Conservation (phyloP, 2,113 vertebrate species). For the Python bivittatus region DNA sequence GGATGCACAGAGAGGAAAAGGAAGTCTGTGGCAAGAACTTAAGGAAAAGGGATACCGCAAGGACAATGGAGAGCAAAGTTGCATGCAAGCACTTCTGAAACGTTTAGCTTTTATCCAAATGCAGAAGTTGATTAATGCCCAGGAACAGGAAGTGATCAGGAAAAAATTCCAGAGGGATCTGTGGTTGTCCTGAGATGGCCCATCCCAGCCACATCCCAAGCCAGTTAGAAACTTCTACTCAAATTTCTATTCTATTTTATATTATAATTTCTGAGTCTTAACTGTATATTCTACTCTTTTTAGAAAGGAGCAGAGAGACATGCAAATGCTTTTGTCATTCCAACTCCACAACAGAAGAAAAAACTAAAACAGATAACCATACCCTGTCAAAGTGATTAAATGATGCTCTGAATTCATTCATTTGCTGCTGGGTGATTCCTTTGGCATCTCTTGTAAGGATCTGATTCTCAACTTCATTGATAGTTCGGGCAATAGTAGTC, state of each 20-base stretch:
- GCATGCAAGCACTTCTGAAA: background rate
- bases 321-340: background rate
- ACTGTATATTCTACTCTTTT: slow-evolving; percentile 5
- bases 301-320: background rate
- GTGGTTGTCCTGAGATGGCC: background rate
- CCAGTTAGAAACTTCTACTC: background rate
- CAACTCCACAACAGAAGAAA: slow-evolving; percentile 23
- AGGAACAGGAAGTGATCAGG: background rate
- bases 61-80: background rate
- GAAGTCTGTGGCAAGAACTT: too few relatives aligned
- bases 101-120: background rate
- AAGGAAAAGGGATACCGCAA: background rate
- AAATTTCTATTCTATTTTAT: background rate
- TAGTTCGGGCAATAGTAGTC: slow-evolving; percentile 95
- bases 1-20: background rate
- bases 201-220: background rate
- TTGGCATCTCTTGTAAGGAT: slow-evolving; percentile 96
- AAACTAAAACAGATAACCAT: slow-evolving; percentile 53
- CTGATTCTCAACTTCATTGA: slow-evolving; percentile 98
- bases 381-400: slow-evolving; percentile 99
- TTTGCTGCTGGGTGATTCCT: slow-evolving; percentile 98
- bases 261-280: background rate
- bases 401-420: slow-evolving; percentile 97
- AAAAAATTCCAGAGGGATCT: background rate
- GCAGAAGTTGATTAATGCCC: background rate